These are phyloP conservation scores for Trissolcus japonicus DNA, from an alignment of 2,888 invertebrate genomes.

Conservation along the genomic window DNA sequence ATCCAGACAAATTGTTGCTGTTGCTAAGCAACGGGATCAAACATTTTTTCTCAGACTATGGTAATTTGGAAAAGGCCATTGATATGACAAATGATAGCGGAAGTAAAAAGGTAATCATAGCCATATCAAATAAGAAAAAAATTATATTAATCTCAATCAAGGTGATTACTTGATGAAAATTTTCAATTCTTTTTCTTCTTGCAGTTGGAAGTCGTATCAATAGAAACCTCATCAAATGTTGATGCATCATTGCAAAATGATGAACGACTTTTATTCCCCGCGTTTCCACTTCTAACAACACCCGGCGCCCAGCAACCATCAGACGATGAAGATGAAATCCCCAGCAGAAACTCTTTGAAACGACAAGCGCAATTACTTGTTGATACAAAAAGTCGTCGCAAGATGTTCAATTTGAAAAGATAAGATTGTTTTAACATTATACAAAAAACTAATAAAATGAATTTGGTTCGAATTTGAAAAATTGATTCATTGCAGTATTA, in stretches of 20 bases:
- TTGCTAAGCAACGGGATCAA: constrained; percentile 76
- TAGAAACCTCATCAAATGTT: constrained; percentile 61
- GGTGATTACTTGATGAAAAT: too few relatives aligned
- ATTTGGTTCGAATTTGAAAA: too few relatives aligned
- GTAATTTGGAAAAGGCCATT: constrained; percentile 69
- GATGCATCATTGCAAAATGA: constrained; percentile 60
- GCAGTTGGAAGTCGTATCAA: constrained; percentile 67
- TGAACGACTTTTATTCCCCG: constrained; percentile 68
- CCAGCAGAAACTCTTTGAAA: constrained; percentile 87
- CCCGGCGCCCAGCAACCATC: constrained; percentile 74
- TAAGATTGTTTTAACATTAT: constrained; percentile 43
- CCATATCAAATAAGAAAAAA: background rate
- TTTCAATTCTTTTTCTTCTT: constrained; percentile 7
- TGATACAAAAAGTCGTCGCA: constrained; percentile 86
- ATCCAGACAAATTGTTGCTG: constrained; percentile 76
- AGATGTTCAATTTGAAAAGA: constrained; percentile 64
- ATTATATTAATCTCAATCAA: too few relatives aligned
- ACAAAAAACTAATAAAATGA: background rate
- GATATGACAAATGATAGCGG: constrained; percentile 68
- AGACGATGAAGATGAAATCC: constrained; percentile 90
- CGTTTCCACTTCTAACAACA: constrained; percentile 65
- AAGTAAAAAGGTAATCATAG: constrained; percentile 64
- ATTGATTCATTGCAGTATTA: too few relatives aligned
- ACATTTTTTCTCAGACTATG: constrained; percentile 73
- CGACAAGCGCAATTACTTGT: constrained; percentile 89